Evolutionary conservation across 2,888 invertebrate species (phyloP).

Genomic region (Hypena proboscidalis): DNA sequence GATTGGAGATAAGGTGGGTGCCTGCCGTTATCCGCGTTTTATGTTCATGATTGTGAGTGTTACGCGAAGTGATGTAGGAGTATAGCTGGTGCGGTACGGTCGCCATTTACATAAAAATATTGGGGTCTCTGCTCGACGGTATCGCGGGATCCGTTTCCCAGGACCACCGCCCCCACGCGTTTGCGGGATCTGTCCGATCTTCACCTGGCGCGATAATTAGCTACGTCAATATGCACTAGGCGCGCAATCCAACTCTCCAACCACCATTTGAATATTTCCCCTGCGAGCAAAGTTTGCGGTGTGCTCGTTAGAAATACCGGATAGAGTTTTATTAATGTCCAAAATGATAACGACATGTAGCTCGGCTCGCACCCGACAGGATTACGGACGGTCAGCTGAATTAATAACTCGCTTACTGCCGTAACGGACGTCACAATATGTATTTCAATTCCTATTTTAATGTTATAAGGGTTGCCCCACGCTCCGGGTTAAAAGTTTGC

Average conservation of each 20-base stretch:
- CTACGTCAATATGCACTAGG: slow-evolving; percentile 60
- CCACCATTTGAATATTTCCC: slow-evolving; percentile 67
- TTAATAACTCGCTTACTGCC: slow-evolving; percentile 67
- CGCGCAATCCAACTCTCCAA: slow-evolving; percentile 34
- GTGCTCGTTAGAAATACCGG: slow-evolving; percentile 59
- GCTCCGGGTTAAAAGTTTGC: slow-evolving; percentile 49
- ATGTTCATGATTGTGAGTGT: slow-evolving; percentile 10
- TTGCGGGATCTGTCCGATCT: slow-evolving; percentile 4
- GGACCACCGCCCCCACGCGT: neutral
- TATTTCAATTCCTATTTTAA: slow-evolving; percentile 65
- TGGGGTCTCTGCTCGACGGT: neutral
- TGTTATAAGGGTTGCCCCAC: slow-evolving; percentile 54
- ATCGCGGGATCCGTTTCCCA: neutral
- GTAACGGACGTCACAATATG: slow-evolving; percentile 52
- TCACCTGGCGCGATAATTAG: slow-evolving; percentile 55
- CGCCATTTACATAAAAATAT: slow-evolving; percentile 18
- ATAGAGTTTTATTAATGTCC: slow-evolving; percentile 75
- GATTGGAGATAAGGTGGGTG: slow-evolving; percentile 15
- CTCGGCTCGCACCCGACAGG: slow-evolving; percentile 52
- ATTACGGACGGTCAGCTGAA: slow-evolving; percentile 69
- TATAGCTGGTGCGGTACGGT: slow-evolving; percentile 5
- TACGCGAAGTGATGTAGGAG: slow-evolving; percentile 1
- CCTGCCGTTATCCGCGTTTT: slow-evolving; percentile 13
- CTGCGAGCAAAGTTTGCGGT: slow-evolving; percentile 61
- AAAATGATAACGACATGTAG: slow-evolving; percentile 75